A percentile compares a stretch with the other conserved stretches of the same genome.
phyloP scores from a whole-genome alignment of 2,113 vertebrate genomes.

The Eulemur macaco region DNA sequence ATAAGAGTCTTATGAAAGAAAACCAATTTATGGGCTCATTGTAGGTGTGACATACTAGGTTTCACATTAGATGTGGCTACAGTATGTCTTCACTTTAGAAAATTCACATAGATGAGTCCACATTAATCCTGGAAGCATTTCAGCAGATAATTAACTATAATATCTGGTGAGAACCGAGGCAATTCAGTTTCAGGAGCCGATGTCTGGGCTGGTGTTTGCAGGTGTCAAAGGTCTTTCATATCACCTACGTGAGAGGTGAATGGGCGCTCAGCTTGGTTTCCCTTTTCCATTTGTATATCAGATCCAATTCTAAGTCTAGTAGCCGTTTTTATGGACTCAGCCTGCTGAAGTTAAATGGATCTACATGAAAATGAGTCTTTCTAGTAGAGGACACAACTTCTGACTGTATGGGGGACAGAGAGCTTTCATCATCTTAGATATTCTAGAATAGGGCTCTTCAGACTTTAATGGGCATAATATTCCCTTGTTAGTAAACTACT shows the following conservation, averaged over 20 bases:
- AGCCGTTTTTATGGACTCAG: neutral
- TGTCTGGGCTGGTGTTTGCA: neutral
- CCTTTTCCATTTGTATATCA: neutral
- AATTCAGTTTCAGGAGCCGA: neutral
- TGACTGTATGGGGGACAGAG: neutral
- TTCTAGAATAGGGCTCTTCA: neutral
- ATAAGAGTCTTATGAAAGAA: conserved; percentile 55
- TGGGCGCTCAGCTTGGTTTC: neutral
- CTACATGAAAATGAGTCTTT: neutral
- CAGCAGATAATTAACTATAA: neutral
- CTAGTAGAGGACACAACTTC: neutral
- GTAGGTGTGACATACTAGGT: neutral
- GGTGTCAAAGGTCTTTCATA: neutral
- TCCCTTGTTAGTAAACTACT: neutral
- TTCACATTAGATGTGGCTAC: neutral
- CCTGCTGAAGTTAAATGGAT: neutral
- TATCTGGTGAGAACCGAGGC: neutral
- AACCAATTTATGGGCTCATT: neutral
- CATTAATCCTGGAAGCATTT: neutral
- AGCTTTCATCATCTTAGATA: neutral
- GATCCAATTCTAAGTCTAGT: neutral
- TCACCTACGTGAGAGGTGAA: neutral
- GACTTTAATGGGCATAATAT: neutral
- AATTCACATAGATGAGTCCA: neutral
- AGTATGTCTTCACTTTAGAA: neutral